phyloP scores from a whole-genome alignment of 2,113 vertebrate species.

The Pholis gunnellus region DNA sequence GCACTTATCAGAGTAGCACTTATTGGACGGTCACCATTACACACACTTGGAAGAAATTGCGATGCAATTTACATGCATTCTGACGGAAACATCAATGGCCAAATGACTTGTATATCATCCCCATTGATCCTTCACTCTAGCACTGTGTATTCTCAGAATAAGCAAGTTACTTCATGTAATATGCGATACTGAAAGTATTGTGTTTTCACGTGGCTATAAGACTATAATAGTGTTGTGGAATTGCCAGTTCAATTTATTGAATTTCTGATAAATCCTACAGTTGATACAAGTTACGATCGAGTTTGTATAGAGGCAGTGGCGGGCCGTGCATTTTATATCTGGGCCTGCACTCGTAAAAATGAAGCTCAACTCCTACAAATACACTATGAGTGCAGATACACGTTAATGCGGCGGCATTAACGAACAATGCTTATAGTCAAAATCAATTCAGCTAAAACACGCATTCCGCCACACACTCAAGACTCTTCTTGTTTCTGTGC shows the following conservation, averaged over 20 bases:
- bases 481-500: too few species aligned
- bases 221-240: too few species aligned
- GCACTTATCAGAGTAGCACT: conserved; percentile 46
- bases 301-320: neutral
- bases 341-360: too few species aligned
- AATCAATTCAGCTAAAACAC: too few species aligned
- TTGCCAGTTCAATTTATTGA: neutral
- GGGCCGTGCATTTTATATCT: too few species aligned
- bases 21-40: conserved; percentile 29
- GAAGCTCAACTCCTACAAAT: too few species aligned
- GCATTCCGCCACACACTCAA: too few species aligned
- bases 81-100: neutral
- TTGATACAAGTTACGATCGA: neutral
- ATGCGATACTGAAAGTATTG: neutral
- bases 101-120: neutral
- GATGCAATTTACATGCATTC: neutral
- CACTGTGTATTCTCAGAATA: neutral
- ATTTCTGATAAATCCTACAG: neutral
- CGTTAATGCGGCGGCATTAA: too few species aligned
- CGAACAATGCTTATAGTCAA: too few species aligned
- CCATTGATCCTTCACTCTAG: neutral
- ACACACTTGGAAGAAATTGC: neutral
- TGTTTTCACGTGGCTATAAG: neutral
- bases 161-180: neutral
- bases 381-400: too few species aligned